These are phyloP conservation scores for Chloroclysta siterata DNA, from an alignment of 2,888 invertebrate species.

Conservation along the genomic window DNA sequence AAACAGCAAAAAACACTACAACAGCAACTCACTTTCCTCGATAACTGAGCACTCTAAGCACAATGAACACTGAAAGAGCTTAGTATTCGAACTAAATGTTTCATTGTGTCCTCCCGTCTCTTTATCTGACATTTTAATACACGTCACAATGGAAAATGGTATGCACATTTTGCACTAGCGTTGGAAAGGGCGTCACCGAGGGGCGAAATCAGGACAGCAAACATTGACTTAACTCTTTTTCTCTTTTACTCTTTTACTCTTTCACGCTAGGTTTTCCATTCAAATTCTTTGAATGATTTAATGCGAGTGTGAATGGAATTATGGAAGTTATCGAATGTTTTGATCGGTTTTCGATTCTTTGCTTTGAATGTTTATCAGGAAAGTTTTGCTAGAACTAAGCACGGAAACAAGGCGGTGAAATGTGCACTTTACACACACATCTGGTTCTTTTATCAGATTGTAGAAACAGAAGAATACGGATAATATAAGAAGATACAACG, in stretches of 20 bases:
- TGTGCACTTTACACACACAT: not conserved
- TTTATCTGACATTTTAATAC: slow-evolving; percentile 35
- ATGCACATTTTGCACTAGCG: slow-evolving; percentile 57
- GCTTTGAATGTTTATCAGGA: not conserved
- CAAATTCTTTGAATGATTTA: slow-evolving; percentile 67
- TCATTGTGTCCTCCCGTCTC: slow-evolving; percentile 17
- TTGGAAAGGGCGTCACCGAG: slow-evolving; percentile 58
- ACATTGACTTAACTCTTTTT: slow-evolving; percentile 83
- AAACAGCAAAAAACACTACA: not conserved
- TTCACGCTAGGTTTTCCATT: slow-evolving; percentile 78
- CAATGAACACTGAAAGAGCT: slow-evolving; percentile 19
- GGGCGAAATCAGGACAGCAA: slow-evolving; percentile 80
- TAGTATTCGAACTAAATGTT: slow-evolving; percentile 30
- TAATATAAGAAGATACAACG: too few species aligned
- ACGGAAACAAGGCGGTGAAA: not conserved
- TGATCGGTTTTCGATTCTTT: slow-evolving; percentile 12
- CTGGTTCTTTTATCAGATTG: slow-evolving; percentile 9
- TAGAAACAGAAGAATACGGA: slow-evolving; percentile 13
- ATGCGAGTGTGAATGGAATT: slow-evolving; percentile 40
- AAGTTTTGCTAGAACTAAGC: not conserved
- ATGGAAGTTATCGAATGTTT: slow-evolving; percentile 27
- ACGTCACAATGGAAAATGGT: slow-evolving; percentile 47
- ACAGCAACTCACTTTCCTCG: slow-evolving; percentile 1
- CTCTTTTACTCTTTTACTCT: slow-evolving; percentile 81
- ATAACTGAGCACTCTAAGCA: slow-evolving; percentile 4